These are phyloP conservation scores for Drosophila suzukii DNA, from an alignment of 1,140 invertebrate species.

Conservation along the genomic window DNA sequence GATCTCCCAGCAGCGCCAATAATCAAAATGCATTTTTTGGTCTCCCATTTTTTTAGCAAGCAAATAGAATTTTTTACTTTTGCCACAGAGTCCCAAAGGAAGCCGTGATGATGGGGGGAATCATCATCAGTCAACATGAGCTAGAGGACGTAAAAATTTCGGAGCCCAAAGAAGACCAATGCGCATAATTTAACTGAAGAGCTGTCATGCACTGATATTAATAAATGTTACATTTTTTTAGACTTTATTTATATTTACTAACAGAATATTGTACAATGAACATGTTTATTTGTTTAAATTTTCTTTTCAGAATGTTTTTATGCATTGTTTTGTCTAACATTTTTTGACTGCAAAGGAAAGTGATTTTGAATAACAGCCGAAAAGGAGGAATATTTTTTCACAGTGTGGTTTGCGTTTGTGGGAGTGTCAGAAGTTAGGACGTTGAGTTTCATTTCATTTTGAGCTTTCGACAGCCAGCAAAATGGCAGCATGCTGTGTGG, in stretches of 20 bases:
- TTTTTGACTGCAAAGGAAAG: background rate
- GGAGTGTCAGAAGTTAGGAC: conserved; percentile 34
- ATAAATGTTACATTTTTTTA: background rate
- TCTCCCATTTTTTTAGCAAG: conserved; percentile 17
- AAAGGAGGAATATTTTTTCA: background rate
- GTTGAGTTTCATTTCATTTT: conserved; percentile 70
- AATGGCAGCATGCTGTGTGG: conserved; percentile 69
- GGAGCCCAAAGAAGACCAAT: conserved; percentile 65
- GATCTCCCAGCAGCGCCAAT: conserved; percentile 47
- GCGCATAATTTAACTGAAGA: conserved; percentile 61
- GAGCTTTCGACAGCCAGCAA: conserved; percentile 59
- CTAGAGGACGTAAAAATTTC: conserved; percentile 55
- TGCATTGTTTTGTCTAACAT: background rate
- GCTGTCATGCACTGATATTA: conserved; percentile 6
- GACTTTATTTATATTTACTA: too few species aligned
- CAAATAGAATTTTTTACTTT: conserved; percentile 46
- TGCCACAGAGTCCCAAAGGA: conserved; percentile 42
- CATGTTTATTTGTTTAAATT: too few species aligned
- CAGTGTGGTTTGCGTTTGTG: conserved; percentile 13
- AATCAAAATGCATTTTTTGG: conserved; percentile 57
- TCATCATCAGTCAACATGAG: conserved; percentile 47
- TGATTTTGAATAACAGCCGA: too few species aligned
- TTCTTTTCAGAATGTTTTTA: too few species aligned
- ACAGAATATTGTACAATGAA: too few species aligned
- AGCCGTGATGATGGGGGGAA: conserved; percentile 15